phyloP scores from a whole-genome alignment of 2,888 invertebrate species.

The Drosophila paramelanica region DNA sequence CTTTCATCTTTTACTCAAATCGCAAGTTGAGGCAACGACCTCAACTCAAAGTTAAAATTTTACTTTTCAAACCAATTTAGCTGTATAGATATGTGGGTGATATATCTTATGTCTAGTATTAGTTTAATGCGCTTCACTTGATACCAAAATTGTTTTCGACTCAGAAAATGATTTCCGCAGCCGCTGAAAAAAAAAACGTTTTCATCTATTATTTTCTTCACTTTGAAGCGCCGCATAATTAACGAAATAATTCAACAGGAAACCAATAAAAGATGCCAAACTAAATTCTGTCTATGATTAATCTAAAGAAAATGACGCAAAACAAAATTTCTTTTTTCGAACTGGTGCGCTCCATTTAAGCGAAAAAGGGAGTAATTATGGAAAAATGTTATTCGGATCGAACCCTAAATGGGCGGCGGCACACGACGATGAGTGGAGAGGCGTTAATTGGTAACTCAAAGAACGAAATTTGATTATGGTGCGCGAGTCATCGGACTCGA shows the following conservation, averaged over 20 bases:
- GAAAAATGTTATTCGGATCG: slow-evolving; percentile 60
- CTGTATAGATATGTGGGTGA: background rate
- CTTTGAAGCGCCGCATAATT: slow-evolving; percentile 75
- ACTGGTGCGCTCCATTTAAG: slow-evolving; percentile 69
- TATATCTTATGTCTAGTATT: background rate
- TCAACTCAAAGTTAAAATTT: background rate
- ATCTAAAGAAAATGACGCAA: slow-evolving; percentile 56
- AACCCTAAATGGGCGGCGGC: slow-evolving; percentile 59
- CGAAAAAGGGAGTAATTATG: slow-evolving; percentile 65
- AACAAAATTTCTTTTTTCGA: slow-evolving; percentile 44
- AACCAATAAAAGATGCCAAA: slow-evolving; percentile 46
- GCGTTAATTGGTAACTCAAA: slow-evolving; percentile 73
- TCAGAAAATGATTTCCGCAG: slow-evolving; percentile 24
- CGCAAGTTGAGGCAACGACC: background rate
- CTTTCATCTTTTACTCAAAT: slow-evolving; percentile 3
- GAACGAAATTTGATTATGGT: slow-evolving; percentile 67
- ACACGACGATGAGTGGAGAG: slow-evolving; percentile 28
- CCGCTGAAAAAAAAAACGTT: slow-evolving; percentile 23
- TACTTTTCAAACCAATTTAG: background rate
- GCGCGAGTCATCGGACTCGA: slow-evolving; percentile 21
- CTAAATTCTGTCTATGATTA: slow-evolving; percentile 63
- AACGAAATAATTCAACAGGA: slow-evolving; percentile 75
- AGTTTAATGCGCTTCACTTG: slow-evolving; percentile 37
- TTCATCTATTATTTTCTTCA: slow-evolving; percentile 28
- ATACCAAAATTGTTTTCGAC: slow-evolving; percentile 4